A percentile compares a stretch with the other conserved stretches of the same genome.
Conservation (phyloP, 1,140 invertebrate species). For the Drosophila arawakana region DNA sequence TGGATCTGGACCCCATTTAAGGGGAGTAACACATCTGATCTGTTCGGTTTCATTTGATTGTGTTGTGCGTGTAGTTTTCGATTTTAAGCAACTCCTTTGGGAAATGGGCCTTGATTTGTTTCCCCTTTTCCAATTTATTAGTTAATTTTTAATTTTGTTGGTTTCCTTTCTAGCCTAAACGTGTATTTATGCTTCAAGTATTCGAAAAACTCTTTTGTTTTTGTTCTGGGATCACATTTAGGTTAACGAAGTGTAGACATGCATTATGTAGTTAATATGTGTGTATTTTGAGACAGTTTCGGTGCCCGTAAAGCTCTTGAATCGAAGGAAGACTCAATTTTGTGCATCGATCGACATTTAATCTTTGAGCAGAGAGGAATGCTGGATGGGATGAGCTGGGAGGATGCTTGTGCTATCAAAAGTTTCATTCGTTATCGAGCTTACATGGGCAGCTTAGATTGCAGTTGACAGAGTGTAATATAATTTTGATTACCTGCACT, state of each 20-base stretch:
- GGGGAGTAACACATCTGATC: slow-evolving; percentile 17
- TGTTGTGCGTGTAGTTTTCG: slow-evolving; percentile 60
- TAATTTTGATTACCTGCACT: slow-evolving; percentile 5
- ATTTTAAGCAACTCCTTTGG: neutral
- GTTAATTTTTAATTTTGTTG: slow-evolving; percentile 4
- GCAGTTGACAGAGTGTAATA: neutral
- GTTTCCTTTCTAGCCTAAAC: slow-evolving; percentile 27
- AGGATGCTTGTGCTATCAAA: neutral
- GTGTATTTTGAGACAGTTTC: slow-evolving; percentile 20
- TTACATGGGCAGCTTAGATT: slow-evolving; percentile 3
- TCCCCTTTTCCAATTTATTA: slow-evolving; percentile 12
- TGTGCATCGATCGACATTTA: slow-evolving; percentile 19
- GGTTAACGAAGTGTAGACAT: slow-evolving; percentile 40
- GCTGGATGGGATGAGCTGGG: neutral
- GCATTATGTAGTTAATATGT: slow-evolving; percentile 1
- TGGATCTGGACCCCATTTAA: slow-evolving; percentile 28
- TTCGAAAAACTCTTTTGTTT: slow-evolving; percentile 16
- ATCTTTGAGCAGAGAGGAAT: slow-evolving; percentile 53
- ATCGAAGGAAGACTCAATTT: slow-evolving; percentile 56
- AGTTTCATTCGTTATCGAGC: slow-evolving; percentile 7
- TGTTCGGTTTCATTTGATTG: slow-evolving; percentile 68
- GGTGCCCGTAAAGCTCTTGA: slow-evolving; percentile 13
- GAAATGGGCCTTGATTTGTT: slow-evolving; percentile 30
- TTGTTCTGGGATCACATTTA: slow-evolving; percentile 64
- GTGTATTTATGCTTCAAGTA: slow-evolving; percentile 29